Base-by-base conservation (phyloP, 2,797 vertebrate species). In the Tokudaia tokunoshimensis region DNA sequence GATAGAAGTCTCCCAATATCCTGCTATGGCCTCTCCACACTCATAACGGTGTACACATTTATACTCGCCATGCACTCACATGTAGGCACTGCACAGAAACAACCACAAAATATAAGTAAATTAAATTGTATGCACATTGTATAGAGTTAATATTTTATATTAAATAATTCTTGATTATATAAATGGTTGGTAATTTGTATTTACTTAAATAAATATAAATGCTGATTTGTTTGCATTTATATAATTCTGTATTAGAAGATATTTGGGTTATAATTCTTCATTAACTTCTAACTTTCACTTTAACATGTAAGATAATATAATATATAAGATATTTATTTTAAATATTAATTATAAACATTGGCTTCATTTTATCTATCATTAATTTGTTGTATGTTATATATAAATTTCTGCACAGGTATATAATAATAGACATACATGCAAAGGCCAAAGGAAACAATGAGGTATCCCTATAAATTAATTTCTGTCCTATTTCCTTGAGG, bases 281-380 rank as follows among this genome's bases (percentile, higher is more conserved):
- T 52, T 29, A 74, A 70, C 67, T 78, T 94, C 13, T 87, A 88
- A 79, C 89, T 94, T 89, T 50, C 89, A 55, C 31, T 2, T 37
- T 90, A 70, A 22, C 3, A 41, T 41, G 41, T 41, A 41, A 41
- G 41, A 41, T 41, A 41, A 41, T 41, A 41, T 65, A 79, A 1
- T 67, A 0, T n/a, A 57, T 87, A 26, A 80, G 67, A 88, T 76
- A 92, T 59, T 75, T 86, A 50, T 79, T 89, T 76, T 82, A 74
- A 85, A 75, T 29, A 6, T 44, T 52, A 0, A 79, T 57, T 17
- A 24, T 89, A 80, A 92, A 80, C 24, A 83, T 92, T 79, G 20
- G 15, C 12, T 57, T 14, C 70, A 92, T 6, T 63, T 52, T 65
- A 59, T 57, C 34, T 44, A 75, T 37, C 22, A 55, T 29, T 70